These are phyloP conservation scores for Hypolimnas misippus DNA, from an alignment of 2,888 invertebrate genomes.

Conservation along the genomic window DNA sequence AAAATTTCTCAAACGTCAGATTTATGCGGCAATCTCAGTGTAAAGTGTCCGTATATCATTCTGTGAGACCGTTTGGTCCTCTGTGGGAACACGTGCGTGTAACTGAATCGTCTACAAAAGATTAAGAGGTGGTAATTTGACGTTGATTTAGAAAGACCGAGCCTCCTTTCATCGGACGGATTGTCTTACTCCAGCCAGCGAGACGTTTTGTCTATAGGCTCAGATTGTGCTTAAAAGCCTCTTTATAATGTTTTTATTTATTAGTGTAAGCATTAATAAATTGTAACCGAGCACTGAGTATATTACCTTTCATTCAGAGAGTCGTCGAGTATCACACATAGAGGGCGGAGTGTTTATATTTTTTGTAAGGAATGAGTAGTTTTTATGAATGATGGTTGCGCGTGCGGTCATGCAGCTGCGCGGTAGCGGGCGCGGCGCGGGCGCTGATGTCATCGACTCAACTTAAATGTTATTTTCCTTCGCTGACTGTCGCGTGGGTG, in stretches of 20 bases:
- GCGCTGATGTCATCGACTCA: slow-evolving; percentile 80
- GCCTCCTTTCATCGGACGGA: slow-evolving; percentile 68
- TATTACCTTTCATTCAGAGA: slow-evolving; percentile 39
- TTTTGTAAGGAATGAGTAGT: slow-evolving; percentile 23
- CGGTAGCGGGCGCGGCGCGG: slow-evolving; percentile 74
- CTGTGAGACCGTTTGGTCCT: slow-evolving; percentile 53
- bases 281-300: slow-evolving; percentile 38
- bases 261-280: slow-evolving; percentile 62
- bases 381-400: slow-evolving; percentile 47
- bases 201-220: slow-evolving; percentile 62
- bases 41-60: slow-evolving; percentile 66
- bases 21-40: slow-evolving; percentile 68
- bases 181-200: slow-evolving; percentile 69
- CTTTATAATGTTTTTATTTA: slow-evolving; percentile 65
- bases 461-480: slow-evolving; percentile 80
- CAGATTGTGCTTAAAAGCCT: slow-evolving; percentile 50
- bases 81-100: slow-evolving; percentile 72
- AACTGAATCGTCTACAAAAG: slow-evolving; percentile 79
- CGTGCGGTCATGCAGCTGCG: slow-evolving; percentile 57
- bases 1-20: slow-evolving; percentile 78
- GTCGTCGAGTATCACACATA: slow-evolving; percentile 21
- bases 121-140: slow-evolving; percentile 83
- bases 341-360: slow-evolving; percentile 12
- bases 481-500: slow-evolving; percentile 71
- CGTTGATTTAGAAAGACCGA: slow-evolving; percentile 78